A percentile compares a stretch with the other conserved stretches of the same genome.
Evolutionary conservation across 2,888 invertebrate species (phyloP).

Genomic region (Teleogryllus oceanicus): DNA sequence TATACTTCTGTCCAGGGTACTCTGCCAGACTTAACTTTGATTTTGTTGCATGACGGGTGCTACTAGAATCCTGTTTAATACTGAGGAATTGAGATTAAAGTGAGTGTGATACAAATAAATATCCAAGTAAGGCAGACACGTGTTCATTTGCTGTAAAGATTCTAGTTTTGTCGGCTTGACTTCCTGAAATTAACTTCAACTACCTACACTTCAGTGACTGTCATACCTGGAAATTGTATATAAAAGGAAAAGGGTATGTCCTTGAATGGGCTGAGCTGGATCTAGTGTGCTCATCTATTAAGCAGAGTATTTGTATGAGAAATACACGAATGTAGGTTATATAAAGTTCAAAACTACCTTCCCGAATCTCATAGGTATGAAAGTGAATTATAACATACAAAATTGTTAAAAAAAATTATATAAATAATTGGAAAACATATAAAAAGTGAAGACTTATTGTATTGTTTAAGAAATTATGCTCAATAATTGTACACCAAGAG

Average conservation of each 20-base stretch:
- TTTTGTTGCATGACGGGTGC: background rate
- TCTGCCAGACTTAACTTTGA: constrained; percentile 7
- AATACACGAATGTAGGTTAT: background rate
- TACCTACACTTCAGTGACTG: background rate
- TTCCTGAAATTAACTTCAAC: background rate
- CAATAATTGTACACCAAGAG: background rate
- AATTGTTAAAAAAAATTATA: background rate
- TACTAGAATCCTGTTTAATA: background rate
- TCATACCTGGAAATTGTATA: background rate
- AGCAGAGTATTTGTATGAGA: constrained; percentile 9
- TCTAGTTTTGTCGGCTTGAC: background rate
- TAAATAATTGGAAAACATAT: background rate
- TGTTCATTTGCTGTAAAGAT: constrained; percentile 2
- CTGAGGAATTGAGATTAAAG: background rate
- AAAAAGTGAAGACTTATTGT: background rate
- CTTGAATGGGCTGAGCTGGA: constrained; percentile 6
- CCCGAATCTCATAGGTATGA: constrained; percentile 1
- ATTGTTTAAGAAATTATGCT: constrained; percentile 7
- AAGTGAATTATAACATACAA: background rate
- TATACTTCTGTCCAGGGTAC: background rate
- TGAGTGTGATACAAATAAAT: background rate
- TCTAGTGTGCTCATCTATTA: constrained; percentile 10
- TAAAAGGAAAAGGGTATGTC: constrained; percentile 1
- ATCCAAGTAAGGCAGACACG: background rate
- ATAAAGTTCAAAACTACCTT: background rate